These are phyloP conservation scores for Trachelus iudaicus DNA, from an alignment of 2,888 invertebrate genomes.

Conservation along the genomic window DNA sequence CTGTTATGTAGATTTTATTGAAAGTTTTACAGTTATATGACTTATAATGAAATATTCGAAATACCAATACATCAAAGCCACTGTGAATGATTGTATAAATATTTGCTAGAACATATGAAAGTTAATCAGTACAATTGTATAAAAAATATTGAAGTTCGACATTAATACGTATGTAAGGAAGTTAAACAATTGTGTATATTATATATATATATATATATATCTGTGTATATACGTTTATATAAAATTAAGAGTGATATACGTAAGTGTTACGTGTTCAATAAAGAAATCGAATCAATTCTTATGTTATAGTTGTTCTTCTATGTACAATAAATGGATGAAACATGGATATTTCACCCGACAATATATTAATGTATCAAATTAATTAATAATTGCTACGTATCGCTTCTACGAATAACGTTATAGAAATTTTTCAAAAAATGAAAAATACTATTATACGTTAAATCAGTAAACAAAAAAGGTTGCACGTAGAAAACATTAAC, in stretches of 20 bases:
- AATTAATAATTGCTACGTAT: not conserved
- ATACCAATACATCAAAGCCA: not conserved
- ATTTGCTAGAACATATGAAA: not conserved
- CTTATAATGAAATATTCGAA: not conserved
- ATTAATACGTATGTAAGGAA: not conserved
- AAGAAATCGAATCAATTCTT: conserved; percentile 16
- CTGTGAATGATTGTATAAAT: not conserved
- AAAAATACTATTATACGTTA: not conserved
- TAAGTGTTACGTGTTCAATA: not conserved
- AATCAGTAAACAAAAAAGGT: not conserved
- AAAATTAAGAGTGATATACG: conserved; percentile 7
- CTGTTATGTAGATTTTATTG: not conserved
- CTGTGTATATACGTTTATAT: conserved; percentile 23
- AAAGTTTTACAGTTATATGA: not conserved
- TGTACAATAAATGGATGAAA: conserved; percentile 20
- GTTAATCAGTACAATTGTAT: not conserved
- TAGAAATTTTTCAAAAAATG: not conserved
- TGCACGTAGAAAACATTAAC: not conserved
- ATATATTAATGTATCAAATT: not conserved
- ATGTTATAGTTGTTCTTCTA: conserved; percentile 19
- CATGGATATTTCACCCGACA: not conserved
- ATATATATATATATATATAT: conserved; percentile 19
- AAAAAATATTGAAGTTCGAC: not conserved
- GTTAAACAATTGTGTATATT: conserved; percentile 11
- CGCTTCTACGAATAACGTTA: not conserved